These are phyloP conservation scores for Callinectes sapidus DNA, from an alignment of 2,888 invertebrate species.

Conservation along the genomic window DNA sequence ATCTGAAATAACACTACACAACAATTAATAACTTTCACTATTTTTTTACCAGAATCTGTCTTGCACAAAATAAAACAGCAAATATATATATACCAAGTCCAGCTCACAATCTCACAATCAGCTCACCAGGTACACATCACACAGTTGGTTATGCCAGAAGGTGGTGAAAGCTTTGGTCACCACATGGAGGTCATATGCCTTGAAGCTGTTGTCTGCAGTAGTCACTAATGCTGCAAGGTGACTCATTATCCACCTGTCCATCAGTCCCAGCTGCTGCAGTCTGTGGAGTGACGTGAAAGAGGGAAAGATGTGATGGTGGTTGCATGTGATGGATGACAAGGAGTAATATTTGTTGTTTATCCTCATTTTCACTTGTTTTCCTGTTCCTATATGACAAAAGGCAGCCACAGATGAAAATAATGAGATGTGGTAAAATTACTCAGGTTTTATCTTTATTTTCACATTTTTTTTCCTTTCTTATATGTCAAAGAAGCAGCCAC, in stretches of 20 bases:
- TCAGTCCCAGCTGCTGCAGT: background rate
- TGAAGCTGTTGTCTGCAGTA: constrained; percentile 35
- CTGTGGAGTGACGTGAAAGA: background rate
- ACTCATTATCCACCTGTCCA: constrained; percentile 70
- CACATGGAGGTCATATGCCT: constrained; percentile 54
- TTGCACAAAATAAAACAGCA: no score
- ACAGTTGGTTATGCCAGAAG: constrained; percentile 67
- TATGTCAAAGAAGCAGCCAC: background rate
- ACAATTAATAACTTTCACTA: no score
- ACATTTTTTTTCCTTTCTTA: background rate
- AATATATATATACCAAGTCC: background rate
- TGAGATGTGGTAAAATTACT: no score
- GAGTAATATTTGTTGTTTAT: no score
- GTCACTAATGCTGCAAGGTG: constrained; percentile 49
- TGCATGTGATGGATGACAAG: no score
- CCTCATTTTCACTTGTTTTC: no score
- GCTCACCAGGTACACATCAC: constrained; percentile 72
- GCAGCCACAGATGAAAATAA: no score
- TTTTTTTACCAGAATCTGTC: no score
- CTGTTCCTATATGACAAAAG: no score
- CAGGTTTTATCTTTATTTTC: no score
- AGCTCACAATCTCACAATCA: background rate
- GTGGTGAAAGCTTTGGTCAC: constrained; percentile 41
- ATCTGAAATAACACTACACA: background rate
- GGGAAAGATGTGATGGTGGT: no score